Evolutionary conservation across 2,888 invertebrate genomes (phyloP).

Genomic region (Drosophila silvestris): DNA sequence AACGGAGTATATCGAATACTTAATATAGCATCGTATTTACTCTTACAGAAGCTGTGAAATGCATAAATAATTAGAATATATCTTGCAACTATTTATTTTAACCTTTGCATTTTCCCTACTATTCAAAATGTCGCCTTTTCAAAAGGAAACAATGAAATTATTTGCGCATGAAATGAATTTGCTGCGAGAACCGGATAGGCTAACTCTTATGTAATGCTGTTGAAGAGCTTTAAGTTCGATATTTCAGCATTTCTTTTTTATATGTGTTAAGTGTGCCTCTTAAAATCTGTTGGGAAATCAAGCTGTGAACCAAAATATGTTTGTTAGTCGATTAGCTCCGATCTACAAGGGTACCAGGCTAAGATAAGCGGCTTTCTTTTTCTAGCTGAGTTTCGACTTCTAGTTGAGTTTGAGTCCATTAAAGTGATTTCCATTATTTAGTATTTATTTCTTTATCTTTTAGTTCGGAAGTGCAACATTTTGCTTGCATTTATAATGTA

Average conservation of each 20-base stretch:
- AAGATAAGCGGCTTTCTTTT: background rate
- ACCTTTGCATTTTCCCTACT: background rate
- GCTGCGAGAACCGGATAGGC: background rate
- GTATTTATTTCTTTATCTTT: conserved; percentile 8
- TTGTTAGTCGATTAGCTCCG: background rate
- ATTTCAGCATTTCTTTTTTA: background rate
- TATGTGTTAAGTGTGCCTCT: background rate
- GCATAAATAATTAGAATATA: conserved; percentile 3
- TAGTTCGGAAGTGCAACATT: conserved; percentile 43
- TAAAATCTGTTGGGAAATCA: background rate
- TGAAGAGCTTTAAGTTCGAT: background rate
- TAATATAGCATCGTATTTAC: conserved; percentile 13
- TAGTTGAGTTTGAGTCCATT: conserved; percentile 38
- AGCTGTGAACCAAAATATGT: too few species aligned
- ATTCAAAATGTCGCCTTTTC: background rate
- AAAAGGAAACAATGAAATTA: background rate
- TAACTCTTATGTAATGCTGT: background rate
- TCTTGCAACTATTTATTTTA: background rate
- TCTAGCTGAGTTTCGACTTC: background rate
- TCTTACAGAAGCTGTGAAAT: background rate
- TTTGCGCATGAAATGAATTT: background rate
- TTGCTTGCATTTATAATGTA: conserved; percentile 67
- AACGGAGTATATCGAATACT: conserved; percentile 25
- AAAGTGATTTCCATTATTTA: conserved; percentile 41
- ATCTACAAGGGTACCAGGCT: background rate